phyloP scores from a whole-genome alignment of 2,888 invertebrate species.

The Trachelus tabidus region DNA sequence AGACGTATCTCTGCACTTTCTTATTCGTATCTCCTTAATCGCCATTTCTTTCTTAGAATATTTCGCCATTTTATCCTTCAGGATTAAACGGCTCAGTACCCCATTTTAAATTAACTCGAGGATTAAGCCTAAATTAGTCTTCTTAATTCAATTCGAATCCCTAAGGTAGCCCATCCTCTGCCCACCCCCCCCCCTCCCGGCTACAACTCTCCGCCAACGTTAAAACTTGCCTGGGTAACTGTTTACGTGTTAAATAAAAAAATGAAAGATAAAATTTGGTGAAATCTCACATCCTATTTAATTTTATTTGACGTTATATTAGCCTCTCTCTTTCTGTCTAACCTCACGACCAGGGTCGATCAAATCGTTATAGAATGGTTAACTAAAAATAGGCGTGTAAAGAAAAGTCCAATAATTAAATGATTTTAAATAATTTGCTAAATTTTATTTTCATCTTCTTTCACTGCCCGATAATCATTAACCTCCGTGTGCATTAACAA shows the following conservation, averaged over 20 bases:
- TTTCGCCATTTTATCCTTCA: constrained; percentile 33
- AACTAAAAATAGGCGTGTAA: no score
- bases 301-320: neutral
- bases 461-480: no score
- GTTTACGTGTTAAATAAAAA: neutral
- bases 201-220: neutral
- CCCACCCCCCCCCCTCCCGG: no score
- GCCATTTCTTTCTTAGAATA: neutral
- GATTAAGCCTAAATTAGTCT: constrained; percentile 46
- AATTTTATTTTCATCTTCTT: neutral
- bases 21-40: neutral
- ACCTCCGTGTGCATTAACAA: no score
- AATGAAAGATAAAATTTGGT: neutral
- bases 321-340: neutral
- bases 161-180: neutral
- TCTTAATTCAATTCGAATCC: constrained; percentile 46
- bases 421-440: neutral
- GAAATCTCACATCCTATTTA: neutral
- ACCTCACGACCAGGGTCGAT: neutral
- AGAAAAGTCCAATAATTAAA: neutral
- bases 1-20: neutral
- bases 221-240: neutral
- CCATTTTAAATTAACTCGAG: constrained; percentile 43
- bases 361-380: no score
- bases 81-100: constrained; percentile 33